Percentiles rank a stretch among this genome's conserved stretches.
Evolutionary conservation across 2,888 invertebrate species (phyloP).

Genomic region (Drosophila kanekoi): DNA sequence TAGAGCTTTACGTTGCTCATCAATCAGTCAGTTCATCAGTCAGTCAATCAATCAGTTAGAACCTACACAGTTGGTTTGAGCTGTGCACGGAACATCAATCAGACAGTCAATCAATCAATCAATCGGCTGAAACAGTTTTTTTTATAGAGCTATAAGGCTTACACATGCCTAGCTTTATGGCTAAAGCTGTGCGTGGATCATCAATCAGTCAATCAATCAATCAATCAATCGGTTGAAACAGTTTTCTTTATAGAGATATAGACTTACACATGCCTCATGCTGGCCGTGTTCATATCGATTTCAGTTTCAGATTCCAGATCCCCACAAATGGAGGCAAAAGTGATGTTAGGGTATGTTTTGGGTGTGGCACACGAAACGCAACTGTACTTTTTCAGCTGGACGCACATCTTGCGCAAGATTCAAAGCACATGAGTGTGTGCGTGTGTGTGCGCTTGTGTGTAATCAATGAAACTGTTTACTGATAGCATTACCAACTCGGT

Average conservation of each 20-base stretch:
- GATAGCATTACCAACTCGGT: slow-evolving; percentile 36
- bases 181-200: too few species aligned
- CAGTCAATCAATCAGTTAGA: neutral
- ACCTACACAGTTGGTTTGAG: too few species aligned
- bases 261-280: neutral
- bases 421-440: slow-evolving; percentile 13
- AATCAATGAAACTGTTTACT: slow-evolving; percentile 51
- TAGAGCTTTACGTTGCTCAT: too few species aligned
- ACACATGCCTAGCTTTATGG: too few species aligned
- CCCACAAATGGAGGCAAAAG: neutral
- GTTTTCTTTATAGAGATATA: too few species aligned
- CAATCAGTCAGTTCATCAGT: neutral
- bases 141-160: too few species aligned
- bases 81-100: too few species aligned
- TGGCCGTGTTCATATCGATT: slow-evolving; percentile 19
- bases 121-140: neutral
- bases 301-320: slow-evolving; percentile 30
- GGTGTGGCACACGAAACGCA: slow-evolving; percentile 16
- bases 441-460: slow-evolving; percentile 17
- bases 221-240: neutral
- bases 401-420: slow-evolving; percentile 58
- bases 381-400: slow-evolving; percentile 53
- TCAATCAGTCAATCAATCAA: neutral
- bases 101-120: slow-evolving; percentile 5
- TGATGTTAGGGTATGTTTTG: neutral